Conservation (phyloP, 2,888 invertebrate species). For the Gibbula magus region DNA sequence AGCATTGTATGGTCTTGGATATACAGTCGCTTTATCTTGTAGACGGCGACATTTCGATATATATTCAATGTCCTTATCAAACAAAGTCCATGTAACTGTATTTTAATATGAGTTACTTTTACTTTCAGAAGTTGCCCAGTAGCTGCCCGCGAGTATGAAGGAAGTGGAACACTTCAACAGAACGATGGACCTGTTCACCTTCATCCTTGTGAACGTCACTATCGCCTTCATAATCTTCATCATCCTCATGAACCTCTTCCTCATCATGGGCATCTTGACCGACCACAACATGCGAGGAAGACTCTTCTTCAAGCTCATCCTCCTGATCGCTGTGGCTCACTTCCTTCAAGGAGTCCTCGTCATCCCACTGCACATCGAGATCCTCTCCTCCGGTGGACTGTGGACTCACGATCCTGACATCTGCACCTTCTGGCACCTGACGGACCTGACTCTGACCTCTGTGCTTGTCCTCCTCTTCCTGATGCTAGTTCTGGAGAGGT, state of each 20-base stretch:
- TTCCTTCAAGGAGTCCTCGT: neutral
- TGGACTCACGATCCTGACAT: neutral
- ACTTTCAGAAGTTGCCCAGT: too few relatives aligned
- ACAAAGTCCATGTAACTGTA: too few relatives aligned
- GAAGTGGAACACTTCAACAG: too few relatives aligned
- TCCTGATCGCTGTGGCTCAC: neutral
- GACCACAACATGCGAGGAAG: neutral
- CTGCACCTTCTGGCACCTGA: neutral
- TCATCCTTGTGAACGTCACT: slow-evolving; percentile 5
- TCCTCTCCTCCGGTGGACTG: neutral
- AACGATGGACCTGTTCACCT: neutral
- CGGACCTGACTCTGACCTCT: neutral
- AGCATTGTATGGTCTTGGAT: too few relatives aligned
- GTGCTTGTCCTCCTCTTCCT: neutral
- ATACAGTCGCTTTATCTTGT: too few relatives aligned
- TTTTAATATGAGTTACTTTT: too few relatives aligned
- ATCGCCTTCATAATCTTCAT: neutral
- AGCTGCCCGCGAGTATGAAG: too few relatives aligned
- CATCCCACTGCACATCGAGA: neutral
- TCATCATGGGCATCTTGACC: neutral
- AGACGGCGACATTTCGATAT: too few relatives aligned
- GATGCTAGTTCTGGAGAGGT: slow-evolving; percentile 6
- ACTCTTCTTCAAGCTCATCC: slow-evolving; percentile 14
- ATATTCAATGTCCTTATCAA: too few relatives aligned
- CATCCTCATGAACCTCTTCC: neutral